Conservation (phyloP, 2,797 vertebrate genomes). For the Graptemys geographica region DNA sequence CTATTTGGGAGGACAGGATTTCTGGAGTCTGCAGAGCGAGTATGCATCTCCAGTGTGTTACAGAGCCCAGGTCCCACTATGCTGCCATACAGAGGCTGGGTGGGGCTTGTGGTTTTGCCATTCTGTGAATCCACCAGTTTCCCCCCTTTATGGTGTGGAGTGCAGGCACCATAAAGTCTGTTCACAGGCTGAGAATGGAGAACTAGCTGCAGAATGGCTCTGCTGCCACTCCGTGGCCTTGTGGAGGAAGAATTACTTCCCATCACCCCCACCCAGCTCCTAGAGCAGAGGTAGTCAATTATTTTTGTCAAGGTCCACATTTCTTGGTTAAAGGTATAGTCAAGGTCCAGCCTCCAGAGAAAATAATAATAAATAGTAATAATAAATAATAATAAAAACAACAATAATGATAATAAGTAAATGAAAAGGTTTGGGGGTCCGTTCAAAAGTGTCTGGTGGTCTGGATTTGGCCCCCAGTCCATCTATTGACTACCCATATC, state of each 20-base stretch:
- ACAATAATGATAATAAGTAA: no score
- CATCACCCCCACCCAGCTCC: neutral
- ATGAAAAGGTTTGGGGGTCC: no score
- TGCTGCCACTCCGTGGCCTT: neutral
- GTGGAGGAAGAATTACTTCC: accelerated
- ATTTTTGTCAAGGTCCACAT: no score
- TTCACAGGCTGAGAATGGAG: neutral
- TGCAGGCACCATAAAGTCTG: neutral
- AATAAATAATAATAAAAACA: no score
- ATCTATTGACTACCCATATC: neutral
- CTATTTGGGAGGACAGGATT: accelerated
- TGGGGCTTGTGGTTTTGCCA: neutral
- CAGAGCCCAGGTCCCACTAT: neutral
- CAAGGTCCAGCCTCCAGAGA: no score
- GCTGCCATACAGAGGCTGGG: accelerated
- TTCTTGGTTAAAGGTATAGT: no score
- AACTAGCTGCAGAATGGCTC: neutral
- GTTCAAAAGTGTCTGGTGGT: no score
- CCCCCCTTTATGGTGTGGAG: neutral
- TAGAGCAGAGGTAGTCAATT: neutral
- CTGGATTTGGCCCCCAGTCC: no score
- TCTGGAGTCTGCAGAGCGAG: accelerated
- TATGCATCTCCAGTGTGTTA: neutral
- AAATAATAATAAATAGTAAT: no score
- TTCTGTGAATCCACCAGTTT: neutral